Percentiles rank a stretch among this genome's conserved stretches.
Evolutionary conservation across 1,140 invertebrate genomes (phyloP).

Genomic region (Magallana angulata): DNA sequence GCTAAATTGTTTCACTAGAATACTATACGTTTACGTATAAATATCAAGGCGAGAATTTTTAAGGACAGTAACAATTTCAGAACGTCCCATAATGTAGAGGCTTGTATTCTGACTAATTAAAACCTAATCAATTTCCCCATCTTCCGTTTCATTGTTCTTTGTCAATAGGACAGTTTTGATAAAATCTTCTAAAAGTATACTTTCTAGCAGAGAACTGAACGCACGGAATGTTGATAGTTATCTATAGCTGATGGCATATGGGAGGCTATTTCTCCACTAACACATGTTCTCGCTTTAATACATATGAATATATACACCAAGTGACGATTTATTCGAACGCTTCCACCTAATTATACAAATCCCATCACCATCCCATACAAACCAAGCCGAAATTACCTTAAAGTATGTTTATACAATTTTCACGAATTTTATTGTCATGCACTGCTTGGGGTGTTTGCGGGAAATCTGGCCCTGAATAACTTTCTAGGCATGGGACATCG

Average conservation of each 20-base stretch:
- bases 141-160: not conserved
- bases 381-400: not conserved
- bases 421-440: not conserved
- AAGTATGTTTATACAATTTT: conserved; percentile 1
- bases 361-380: not conserved
- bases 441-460: not conserved
- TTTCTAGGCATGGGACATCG: no score
- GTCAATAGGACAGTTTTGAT: conserved; percentile 9
- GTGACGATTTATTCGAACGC: conserved; percentile 23
- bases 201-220: not conserved
- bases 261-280: not conserved
- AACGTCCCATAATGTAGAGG: not conserved
- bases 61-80: no score
- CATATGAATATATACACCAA: conserved; percentile 7
- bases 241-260: conserved; percentile 16
- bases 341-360: conserved; percentile 34
- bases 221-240: conserved; percentile 28
- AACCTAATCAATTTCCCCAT: not conserved
- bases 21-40: no score
- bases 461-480: not conserved
- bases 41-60: no score
- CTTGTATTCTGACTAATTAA: not conserved
- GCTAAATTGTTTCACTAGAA: no score
- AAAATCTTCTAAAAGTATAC: not conserved
- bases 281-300: conserved; percentile 28